Conservation (phyloP, 2,888 invertebrate species). For the Aradus depressus region DNA sequence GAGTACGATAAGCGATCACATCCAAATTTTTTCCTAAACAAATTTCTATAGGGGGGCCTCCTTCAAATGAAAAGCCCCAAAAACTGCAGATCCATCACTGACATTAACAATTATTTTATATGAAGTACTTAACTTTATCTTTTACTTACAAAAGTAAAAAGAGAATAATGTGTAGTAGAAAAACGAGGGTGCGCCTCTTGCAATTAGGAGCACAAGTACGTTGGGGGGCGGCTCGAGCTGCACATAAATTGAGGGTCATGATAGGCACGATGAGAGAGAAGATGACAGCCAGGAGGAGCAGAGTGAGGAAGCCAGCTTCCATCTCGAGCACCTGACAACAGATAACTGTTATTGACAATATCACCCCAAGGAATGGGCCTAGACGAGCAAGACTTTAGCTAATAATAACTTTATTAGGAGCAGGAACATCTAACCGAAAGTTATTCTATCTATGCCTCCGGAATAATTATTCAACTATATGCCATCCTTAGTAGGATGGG, state of each 20-base stretch:
- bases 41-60: too few relatives aligned
- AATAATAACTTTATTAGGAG: too few relatives aligned
- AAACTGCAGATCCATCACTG: too few relatives aligned
- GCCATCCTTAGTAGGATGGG: too few relatives aligned
- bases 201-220: slow-evolving; percentile 34
- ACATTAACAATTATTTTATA: not conserved
- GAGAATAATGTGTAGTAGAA: slow-evolving; percentile 39
- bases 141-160: slow-evolving; percentile 41
- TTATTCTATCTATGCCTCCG: too few relatives aligned
- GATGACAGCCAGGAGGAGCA: slow-evolving; percentile 50
- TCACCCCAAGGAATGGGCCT: too few relatives aligned
- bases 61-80: too few relatives aligned
- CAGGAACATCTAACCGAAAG: too few relatives aligned
- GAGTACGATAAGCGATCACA: too few relatives aligned
- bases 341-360: not conserved
- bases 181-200: slow-evolving; percentile 33
- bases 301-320: slow-evolving; percentile 55
- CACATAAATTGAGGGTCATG: slow-evolving; percentile 44
- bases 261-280: slow-evolving; percentile 54
- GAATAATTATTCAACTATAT: too few relatives aligned
- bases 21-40: too few relatives aligned
- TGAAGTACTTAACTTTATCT: slow-evolving; percentile 30
- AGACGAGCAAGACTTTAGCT: too few relatives aligned
- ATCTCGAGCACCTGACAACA: slow-evolving; percentile 53
- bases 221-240: slow-evolving; percentile 29